Percentiles rank a stretch among this genome's conserved stretches.
Evolutionary conservation across 1,140 invertebrate genomes (phyloP).

Genomic region (Brachionus calyciflorus): DNA sequence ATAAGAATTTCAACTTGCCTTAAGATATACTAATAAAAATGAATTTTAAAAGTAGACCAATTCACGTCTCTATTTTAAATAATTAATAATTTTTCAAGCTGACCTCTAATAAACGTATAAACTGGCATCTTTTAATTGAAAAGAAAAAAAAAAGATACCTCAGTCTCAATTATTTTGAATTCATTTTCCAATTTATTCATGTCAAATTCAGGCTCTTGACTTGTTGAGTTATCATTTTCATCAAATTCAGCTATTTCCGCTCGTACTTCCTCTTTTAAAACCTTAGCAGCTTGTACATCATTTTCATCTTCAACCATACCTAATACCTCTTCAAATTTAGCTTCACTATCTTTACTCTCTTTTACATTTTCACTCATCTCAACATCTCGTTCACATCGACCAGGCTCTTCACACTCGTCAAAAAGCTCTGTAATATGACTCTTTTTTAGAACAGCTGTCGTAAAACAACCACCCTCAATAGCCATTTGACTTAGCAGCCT

Average conservation of each 20-base stretch:
- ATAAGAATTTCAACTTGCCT: too few relatives aligned
- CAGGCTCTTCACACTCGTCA: conserved; percentile 61
- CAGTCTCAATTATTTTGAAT: conserved; percentile 75
- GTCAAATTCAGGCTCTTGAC: conserved; percentile 67
- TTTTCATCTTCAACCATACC: conserved; percentile 84
- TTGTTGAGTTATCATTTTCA: conserved; percentile 78
- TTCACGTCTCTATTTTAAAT: too few relatives aligned
- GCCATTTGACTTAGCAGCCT: conserved; percentile 89
- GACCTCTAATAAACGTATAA: too few relatives aligned
- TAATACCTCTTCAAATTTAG: conserved; percentile 25
- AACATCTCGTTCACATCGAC: conserved; percentile 37
- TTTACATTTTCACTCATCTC: neutral
- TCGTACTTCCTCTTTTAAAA: conserved; percentile 83
- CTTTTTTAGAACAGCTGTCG: conserved; percentile 93
- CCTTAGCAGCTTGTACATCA: conserved; percentile 83
- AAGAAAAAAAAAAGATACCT: conserved; percentile 64
- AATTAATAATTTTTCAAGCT: too few relatives aligned
- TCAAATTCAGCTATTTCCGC: conserved; percentile 93
- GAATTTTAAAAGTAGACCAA: too few relatives aligned
- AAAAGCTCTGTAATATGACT: conserved; percentile 89
- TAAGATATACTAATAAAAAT: too few relatives aligned
- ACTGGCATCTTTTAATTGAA: too few relatives aligned
- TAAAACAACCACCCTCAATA: conserved; percentile 98
- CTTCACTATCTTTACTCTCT: neutral
- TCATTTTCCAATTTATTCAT: conserved; percentile 73